Evolutionary conservation across 2,797 vertebrate genomes (phyloP).

Genomic region (Micromesistius poutassou): DNA sequence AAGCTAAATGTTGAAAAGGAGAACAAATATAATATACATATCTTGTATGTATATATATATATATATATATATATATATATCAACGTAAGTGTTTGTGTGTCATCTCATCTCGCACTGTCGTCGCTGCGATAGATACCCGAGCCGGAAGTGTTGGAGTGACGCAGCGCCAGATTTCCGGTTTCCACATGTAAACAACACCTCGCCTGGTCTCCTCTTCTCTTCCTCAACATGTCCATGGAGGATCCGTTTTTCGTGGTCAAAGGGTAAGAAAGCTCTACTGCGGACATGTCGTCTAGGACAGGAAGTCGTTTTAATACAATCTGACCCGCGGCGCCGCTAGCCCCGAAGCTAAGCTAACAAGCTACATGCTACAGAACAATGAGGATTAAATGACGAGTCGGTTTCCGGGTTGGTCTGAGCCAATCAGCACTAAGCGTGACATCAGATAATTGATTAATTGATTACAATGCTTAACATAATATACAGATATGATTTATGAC

Average conservation of each 20-base stretch:
- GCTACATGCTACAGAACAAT: background rate
- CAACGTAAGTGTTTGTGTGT: too few relatives aligned
- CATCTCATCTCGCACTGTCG: constrained; percentile 5
- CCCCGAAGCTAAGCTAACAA: background rate
- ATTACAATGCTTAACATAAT: too few relatives aligned
- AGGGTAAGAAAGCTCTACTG: constrained; percentile 76
- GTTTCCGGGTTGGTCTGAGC: background rate
- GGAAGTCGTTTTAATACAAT: background rate
- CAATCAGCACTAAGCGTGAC: too few relatives aligned
- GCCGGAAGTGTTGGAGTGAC: background rate
- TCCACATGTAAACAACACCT: constrained; percentile 23
- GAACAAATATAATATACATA: too few relatives aligned
- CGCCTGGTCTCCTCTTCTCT: too few relatives aligned
- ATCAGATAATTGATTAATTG: too few relatives aligned
- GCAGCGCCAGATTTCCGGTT: background rate
- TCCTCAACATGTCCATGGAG: constrained; percentile 89
- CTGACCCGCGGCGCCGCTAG: background rate
- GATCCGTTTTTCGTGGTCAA: constrained; percentile 98
- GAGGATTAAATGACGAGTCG: background rate
- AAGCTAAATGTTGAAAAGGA: too few relatives aligned
- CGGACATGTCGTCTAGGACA: background rate
- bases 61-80: too few relatives aligned
- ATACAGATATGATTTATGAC: too few relatives aligned
- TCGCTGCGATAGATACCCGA: background rate
- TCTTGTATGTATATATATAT: too few relatives aligned